These are phyloP conservation scores for Dastarcus helophoroides DNA, from an alignment of 2,888 invertebrate genomes.

Conservation along the genomic window DNA sequence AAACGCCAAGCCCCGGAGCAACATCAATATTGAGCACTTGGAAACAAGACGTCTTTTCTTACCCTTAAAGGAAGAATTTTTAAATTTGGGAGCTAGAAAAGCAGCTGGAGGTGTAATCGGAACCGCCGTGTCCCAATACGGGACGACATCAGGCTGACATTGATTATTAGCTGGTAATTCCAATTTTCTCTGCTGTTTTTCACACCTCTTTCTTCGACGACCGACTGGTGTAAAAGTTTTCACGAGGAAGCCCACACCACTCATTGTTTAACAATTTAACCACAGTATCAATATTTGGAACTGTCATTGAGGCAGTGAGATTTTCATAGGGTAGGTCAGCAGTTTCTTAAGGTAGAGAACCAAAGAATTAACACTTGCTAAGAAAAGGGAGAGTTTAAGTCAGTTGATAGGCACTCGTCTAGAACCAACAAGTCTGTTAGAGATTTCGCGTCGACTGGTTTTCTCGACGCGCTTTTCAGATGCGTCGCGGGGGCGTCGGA, in stretches of 20 bases:
- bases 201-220: constrained; percentile 49
- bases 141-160: constrained; percentile 43
- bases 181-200: constrained; percentile 43
- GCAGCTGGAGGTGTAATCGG: constrained; percentile 60
- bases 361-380: no score
- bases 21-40: neutral
- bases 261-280: no score
- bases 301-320: no score
- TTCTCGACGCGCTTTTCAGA: no score
- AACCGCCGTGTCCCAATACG: constrained; percentile 45
- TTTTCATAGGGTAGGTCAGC: no score
- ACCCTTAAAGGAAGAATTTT: constrained; percentile 20
- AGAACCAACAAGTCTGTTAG: no score
- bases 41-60: constrained; percentile 2
- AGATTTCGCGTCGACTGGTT: no score
- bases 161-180: constrained; percentile 26
- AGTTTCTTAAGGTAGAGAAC: no score
- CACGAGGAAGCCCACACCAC: constrained; percentile 37
- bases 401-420: no score
- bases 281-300: no score
- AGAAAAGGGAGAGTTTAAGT: no score
- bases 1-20: no score
- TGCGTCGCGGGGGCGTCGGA: constrained; percentile 26
- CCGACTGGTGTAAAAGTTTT: constrained; percentile 53
- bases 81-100: constrained; percentile 49